Percentiles rank a stretch among this genome's conserved stretches.
phyloP scores from a whole-genome alignment of 2,113 vertebrate genomes.

The Leptocoma aspasia region DNA sequence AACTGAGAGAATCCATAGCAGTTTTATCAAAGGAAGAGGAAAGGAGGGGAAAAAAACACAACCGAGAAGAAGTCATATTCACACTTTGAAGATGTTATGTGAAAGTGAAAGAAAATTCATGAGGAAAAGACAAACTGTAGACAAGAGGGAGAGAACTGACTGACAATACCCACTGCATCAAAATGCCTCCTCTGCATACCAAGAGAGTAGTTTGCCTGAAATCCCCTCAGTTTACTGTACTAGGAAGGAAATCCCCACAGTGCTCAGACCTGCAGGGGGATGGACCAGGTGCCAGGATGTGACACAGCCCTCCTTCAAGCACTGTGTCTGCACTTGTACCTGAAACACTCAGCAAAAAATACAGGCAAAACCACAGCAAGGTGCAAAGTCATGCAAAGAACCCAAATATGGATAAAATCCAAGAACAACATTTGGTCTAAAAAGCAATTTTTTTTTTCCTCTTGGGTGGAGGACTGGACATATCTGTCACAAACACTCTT shows the following conservation, averaged over 20 bases:
- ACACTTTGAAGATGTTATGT: neutral
- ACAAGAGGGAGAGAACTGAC: neutral
- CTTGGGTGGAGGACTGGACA: neutral
- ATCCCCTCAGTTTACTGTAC: neutral
- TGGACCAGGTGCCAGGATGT: neutral
- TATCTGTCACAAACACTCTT: neutral
- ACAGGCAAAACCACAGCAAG: neutral
- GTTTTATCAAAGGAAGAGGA: neutral
- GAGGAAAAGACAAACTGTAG: neutral
- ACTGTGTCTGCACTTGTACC: neutral
- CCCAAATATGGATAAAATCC: neutral
- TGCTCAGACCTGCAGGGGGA: neutral
- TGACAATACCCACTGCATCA: neutral
- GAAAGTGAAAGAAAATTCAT: neutral
- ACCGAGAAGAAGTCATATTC: neutral
- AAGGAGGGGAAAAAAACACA: fast-evolving
- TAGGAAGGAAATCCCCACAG: neutral
- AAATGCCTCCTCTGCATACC: neutral
- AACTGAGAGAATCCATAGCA: neutral
- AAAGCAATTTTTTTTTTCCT: neutral
- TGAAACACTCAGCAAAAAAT: neutral
- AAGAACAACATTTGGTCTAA: neutral
- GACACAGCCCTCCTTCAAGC: neutral
- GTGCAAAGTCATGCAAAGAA: neutral
- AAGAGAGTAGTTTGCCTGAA: neutral